phyloP scores from a whole-genome alignment of 2,113 vertebrate genomes.

The Upupa epops region DNA sequence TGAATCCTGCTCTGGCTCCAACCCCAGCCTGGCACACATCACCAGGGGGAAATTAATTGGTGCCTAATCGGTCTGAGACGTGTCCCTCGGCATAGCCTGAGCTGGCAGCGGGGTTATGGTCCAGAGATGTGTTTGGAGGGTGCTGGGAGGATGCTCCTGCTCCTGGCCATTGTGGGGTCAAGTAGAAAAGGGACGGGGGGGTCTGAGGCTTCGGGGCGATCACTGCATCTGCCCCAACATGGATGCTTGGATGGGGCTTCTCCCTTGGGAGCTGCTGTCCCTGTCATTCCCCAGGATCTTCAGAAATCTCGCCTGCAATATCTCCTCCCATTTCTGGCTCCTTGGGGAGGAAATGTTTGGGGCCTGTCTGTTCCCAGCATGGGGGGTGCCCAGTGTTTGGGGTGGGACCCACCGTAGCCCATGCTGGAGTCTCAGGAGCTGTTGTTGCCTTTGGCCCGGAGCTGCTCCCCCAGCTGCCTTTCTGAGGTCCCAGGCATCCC shows the following conservation, averaged over 20 bases:
- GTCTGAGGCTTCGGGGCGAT: fast-evolving
- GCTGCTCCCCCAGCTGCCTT: neutral
- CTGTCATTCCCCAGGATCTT: neutral
- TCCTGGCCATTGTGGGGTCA: neutral
- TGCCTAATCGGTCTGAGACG: neutral
- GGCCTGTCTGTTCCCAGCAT: neutral
- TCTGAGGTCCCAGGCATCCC: neutral
- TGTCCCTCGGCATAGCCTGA: neutral
- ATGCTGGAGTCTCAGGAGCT: neutral
- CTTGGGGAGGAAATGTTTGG: neutral
- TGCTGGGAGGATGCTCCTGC: neutral
- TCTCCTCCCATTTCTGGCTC: neutral
- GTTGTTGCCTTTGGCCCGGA: fast-evolving
- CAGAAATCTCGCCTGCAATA: neutral
- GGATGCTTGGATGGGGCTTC: neutral
- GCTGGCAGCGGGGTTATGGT: fast-evolving
- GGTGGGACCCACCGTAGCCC: neutral
- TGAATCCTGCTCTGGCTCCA: fast-evolving
- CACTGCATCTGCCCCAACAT: fast-evolving
- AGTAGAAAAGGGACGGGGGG: neutral
- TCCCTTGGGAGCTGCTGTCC: neutral
- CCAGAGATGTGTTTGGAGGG: neutral
- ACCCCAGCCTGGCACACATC: fast-evolving
- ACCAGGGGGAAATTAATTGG: neutral
- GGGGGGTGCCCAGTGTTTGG: neutral